A percentile compares a stretch with the other conserved stretches of the same genome.
Evolutionary conservation across 2,888 invertebrate genomes (phyloP).

Genomic region (Drosophila gaucha): DNA sequence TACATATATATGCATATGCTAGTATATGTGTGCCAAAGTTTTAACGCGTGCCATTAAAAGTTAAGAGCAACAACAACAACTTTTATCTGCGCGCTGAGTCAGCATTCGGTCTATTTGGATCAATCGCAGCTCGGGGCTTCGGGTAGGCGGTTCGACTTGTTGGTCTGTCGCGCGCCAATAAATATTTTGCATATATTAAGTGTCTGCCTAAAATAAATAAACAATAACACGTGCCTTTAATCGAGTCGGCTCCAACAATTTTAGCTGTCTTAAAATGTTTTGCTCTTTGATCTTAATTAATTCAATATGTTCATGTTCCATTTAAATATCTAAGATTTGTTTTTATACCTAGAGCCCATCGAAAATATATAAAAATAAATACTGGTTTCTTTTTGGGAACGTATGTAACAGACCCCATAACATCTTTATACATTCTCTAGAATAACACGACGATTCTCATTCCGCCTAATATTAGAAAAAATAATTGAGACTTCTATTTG

Average conservation of each 20-base stretch:
- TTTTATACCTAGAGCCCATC: no score
- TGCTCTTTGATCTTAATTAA: slow-evolving; percentile 24
- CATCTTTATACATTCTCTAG: no score
- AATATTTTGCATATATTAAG: slow-evolving; percentile 43
- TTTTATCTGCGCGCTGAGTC: slow-evolving; percentile 29
- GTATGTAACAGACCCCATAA: no score
- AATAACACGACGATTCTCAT: no score
- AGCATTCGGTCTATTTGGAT: slow-evolving; percentile 23
- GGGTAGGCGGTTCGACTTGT: slow-evolving; percentile 9
- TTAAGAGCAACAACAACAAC: neutral
- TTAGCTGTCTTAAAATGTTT: slow-evolving; percentile 18
- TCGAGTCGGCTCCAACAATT: slow-evolving; percentile 15
- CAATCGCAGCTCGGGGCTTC: slow-evolving; percentile 7
- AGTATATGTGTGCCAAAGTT: slow-evolving; percentile 14
- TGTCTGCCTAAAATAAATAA: slow-evolving; percentile 20
- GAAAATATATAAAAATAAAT: no score
- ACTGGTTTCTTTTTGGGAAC: no score
- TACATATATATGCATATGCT: neutral
- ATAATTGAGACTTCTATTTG: no score
- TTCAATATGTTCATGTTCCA: slow-evolving; percentile 16
- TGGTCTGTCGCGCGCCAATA: slow-evolving; percentile 37
- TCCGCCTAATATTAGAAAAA: no score
- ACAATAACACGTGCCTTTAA: slow-evolving; percentile 56
- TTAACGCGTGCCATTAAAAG: slow-evolving; percentile 16
- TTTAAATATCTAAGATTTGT: slow-evolving; percentile 10